Evolutionary conservation across 2,113 vertebrate genomes (phyloP), one percentile per base, ranked within the genome.

Genomic region (Daphoenositta chrysoptera): DNA sequence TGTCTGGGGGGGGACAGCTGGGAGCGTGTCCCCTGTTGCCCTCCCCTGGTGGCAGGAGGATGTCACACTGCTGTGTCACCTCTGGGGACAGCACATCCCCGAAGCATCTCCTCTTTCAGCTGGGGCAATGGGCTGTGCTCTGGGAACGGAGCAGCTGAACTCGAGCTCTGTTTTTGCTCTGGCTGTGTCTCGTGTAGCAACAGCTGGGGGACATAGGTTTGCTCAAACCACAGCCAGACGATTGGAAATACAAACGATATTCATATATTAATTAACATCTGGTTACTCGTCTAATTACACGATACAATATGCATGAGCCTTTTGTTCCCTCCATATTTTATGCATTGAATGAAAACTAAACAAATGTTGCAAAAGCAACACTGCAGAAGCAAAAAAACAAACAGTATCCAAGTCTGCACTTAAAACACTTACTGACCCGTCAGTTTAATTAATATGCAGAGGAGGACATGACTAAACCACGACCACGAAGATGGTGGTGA

Each of bases 211-310:
- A 83, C 80, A 79, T 81, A 96, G 93, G 92, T 96, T 93, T 92
- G 93, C 79, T 96, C 86, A 88, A 96, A 95, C 96, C 96, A 93
- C 93, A 96, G 88, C 88, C 93, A 96, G 94, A 96, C 64, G 64
- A 97, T 76, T 92, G 90, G 76, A 96, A 96, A 93, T 94, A 92
- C 78, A 94, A 81, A 12, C 3, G 44, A 96, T 78, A 79, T 97
- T 96, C 88, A 96, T 96, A 92, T 96, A 96, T 96, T 97, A 90
- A 96, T 96, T 95, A 92, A 93, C 85, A 96, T 95, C 96, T 96
- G 96, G 68, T 58, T 54, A 8, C 84, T 37, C 1, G 13, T 82
- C 93, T 94, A 92, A 96, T 96, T 94, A 92, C 96, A 92, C 0
- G 65, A 83, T 71, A 73, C 96, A 96, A 88, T 90, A 90, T 87